Evolutionary conservation across 92 coral and sea anemone species (phyloP).

Genomic region (Heteractis magnifica): DNA sequence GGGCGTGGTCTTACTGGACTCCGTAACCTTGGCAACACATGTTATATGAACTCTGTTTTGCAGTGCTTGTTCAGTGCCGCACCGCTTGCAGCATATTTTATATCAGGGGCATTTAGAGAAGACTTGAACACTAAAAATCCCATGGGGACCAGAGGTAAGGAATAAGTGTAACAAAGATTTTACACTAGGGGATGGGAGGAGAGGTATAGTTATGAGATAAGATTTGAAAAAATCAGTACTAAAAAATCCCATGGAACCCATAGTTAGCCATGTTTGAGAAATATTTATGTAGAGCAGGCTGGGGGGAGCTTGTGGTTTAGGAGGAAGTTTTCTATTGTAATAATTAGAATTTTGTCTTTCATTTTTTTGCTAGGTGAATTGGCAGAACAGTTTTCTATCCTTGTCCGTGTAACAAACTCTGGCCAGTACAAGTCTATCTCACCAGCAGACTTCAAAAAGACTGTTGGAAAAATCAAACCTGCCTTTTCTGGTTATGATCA

Average conservation of each 20-base stretch:
- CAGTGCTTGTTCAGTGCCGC: constrained; percentile 89
- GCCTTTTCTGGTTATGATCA: constrained; percentile 89
- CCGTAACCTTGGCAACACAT: constrained; percentile 96
- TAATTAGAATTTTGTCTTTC: background rate
- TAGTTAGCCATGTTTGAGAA: too few relatives aligned
- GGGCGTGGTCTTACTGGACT: constrained; percentile 89
- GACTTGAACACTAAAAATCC: constrained; percentile 81
- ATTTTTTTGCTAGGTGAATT: constrained; percentile 60
- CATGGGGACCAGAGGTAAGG: constrained; percentile 86
- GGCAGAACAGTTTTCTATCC: constrained; percentile 83
- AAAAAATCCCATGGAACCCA: too few relatives aligned
- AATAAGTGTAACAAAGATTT: background rate
- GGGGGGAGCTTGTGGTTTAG: too few relatives aligned
- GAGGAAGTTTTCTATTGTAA: too few relatives aligned
- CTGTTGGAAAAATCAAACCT: constrained; percentile 79
- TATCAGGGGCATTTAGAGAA: constrained; percentile 75
- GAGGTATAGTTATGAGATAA: background rate
- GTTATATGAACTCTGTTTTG: constrained; percentile 94
- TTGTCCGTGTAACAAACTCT: constrained; percentile 70
- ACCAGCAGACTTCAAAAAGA: constrained; percentile 77
- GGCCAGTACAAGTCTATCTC: constrained; percentile 86
- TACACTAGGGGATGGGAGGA: background rate
- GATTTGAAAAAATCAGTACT: too few relatives aligned
- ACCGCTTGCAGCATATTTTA: constrained; percentile 81
- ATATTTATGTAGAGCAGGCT: too few relatives aligned